Evolutionary conservation across 2,113 vertebrate genomes (phyloP).

Genomic region (Hippocampus barbouri): DNA sequence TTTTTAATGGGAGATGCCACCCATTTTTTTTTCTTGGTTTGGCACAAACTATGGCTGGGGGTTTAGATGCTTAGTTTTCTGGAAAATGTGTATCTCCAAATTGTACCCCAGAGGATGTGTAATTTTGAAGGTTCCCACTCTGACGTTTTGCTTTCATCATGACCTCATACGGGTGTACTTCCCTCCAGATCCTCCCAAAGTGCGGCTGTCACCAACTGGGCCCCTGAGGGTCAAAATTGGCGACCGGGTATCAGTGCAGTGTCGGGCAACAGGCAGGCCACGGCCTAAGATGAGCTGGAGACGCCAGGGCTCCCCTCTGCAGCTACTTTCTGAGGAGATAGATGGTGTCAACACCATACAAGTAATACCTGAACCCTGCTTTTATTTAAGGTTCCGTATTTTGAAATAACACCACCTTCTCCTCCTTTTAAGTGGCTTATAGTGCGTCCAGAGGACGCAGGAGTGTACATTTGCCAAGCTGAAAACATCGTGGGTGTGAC

Average conservation of each 20-base stretch:
- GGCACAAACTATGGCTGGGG: no score
- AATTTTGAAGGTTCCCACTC: neutral
- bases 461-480: conserved; percentile 82
- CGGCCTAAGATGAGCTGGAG: conserved; percentile 81
- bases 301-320: conserved; percentile 71
- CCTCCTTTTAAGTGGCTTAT: conserved; percentile 71
- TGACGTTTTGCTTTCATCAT: neutral
- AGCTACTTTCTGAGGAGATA: conserved; percentile 65
- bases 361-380: conserved; percentile 14
- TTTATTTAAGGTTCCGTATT: neutral
- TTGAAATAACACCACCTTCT: neutral
- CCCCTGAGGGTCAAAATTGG: conserved; percentile 77
- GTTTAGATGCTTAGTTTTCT: no score
- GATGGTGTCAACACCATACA: conserved; percentile 68
- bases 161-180: neutral
- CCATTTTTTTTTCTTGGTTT: no score
- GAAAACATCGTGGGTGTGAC: conserved; percentile 78
- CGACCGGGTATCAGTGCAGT: conserved; percentile 79
- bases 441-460: conserved; percentile 72
- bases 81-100: neutral
- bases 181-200: conserved; percentile 77
- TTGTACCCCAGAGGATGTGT: neutral
- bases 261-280: conserved; percentile 79
- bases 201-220: conserved; percentile 78
- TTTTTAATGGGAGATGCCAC: no score